Evolutionary conservation across 2,797 vertebrate species (phyloP), one percentile per base, ranked within the genome.

Genomic region (Catharus ustulatus): DNA sequence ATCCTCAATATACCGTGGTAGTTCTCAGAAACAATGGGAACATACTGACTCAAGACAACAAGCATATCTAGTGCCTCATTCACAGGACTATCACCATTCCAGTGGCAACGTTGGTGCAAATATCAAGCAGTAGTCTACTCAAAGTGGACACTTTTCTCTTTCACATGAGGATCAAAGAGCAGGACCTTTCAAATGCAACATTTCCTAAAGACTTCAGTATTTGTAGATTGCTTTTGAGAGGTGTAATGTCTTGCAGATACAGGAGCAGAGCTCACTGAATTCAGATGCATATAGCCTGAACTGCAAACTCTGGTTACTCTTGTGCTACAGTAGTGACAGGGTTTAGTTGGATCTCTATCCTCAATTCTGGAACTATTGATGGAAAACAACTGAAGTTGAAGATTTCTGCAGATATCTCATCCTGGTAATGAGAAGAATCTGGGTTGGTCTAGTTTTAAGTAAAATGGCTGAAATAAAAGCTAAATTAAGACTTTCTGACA

Each of bases 401-500:
- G 54, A 77, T 46, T 74, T 81, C 34, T 40, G 36, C 73, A 77
- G 82, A 91, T 90, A 85, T 88, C 86, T 93, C n/a, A 88, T 93
- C 32, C 51, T 80, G 34, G 58, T 94, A 96, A 94, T 94, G 80
- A 95, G 49, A 84, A 58, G 52, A 95, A 94, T 73, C 61, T 93
- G 61, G 38, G 38, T 52, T 78, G 57, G 77, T 92, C 49, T 82
- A 87, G 84, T 94, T 94, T 94, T 95, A 91, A 91, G 66, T 91
- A 91, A 90, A 95, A 92, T 62, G 81, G 76, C 73, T 87, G 89
- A 94, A 96, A 90, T 89, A 84, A 84, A 94, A 84, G 55, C 19
- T 90, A 80, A 95, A 92, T 63, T 95, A 88, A 84, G 87, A 78
- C 72, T 84, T 90, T 94, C 85, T 93, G 90, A 96, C 93, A 93